Base-by-base conservation (phyloP, 1,140 invertebrate genomes). In the Octopus sinensis region DNA sequence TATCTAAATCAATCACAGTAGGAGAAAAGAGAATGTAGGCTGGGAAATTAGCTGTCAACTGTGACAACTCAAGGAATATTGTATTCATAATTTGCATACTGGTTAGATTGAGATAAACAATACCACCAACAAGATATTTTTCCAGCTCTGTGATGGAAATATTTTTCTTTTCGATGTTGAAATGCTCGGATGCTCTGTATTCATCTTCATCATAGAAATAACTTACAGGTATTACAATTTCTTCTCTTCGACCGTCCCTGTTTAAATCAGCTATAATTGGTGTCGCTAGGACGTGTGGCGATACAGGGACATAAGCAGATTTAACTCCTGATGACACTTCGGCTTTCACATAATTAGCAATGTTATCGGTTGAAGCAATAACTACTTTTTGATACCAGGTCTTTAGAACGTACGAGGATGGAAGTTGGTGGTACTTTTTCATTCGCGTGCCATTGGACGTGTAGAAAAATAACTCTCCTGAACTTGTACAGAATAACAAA, bases 141-240 rank as follows among this genome's bases (percentile, higher is more conserved):
- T 85, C 84, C 53, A 88, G 62, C 43, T 88, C 85, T 56, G 82
- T 76, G 10, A 80, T 80, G 9, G 82, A 84, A 10, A 85, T 80
- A 53, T 83, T 80, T 80, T 54, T 54, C 10, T 17, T 3, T 4
- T 9, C 76, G 17, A 7, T 51, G n/a, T 68, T 53, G 53, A 76
- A 6, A 13, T 76, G 54, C 12, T 79, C 12, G 5, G 77, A 75
- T 68, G 81, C 87, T 86, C 85, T 83, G 75, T 87, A 89, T 79
- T 88, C 87, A 78, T 88, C 86, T 56, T 86, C 83, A 78, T 88
- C 87, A 84, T 84, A 87, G 81, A 87, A 88, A 83, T 89, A 88
- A 10, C 85, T 87, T 6, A 88, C 87, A 76, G 88, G 85, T 68
- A 89, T 82, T 12, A 88, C 84, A 3, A 89, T 80, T 78, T 89